A percentile compares a stretch with the other conserved stretches of the same genome.
These are phyloP conservation scores for Acanthosoma haemorrhoidale DNA, from an alignment of 2,888 invertebrate species.

Conservation along the genomic window DNA sequence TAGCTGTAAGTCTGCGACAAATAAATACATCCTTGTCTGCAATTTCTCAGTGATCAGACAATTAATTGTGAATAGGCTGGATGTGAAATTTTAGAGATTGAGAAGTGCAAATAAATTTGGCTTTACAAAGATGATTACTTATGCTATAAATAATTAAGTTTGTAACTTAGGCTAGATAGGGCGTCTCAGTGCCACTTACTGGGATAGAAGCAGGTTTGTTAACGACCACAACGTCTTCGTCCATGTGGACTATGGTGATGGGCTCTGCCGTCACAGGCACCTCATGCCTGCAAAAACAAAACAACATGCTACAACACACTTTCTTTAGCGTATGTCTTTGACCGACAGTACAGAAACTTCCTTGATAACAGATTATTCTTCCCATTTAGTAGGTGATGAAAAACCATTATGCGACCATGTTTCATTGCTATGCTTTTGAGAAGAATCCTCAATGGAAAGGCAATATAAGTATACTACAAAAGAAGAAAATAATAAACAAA, in stretches of 20 bases:
- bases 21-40: too few relatives aligned
- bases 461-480: neutral
- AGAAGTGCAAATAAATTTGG: too few relatives aligned
- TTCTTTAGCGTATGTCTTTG: neutral
- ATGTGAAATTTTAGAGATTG: too few relatives aligned
- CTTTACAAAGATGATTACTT: neutral
- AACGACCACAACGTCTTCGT: conserved; percentile 98
- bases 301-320: conserved; percentile 23
- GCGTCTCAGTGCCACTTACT: conserved; percentile 81
- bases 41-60: too few relatives aligned
- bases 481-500: neutral
- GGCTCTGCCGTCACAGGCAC: conserved; percentile 95
- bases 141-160: neutral
- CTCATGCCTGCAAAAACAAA: conserved; percentile 76
- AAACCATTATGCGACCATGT: neutral
- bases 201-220: conserved; percentile 99
- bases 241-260: conserved; percentile 95
- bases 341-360: neutral
- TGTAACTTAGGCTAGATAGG: conserved; percentile 27
- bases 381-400: neutral
- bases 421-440: neutral
- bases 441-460: neutral
- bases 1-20: too few relatives aligned
- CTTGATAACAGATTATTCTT: neutral
- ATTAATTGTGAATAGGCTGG: too few relatives aligned